phyloP scores from a whole-genome alignment of 2,113 vertebrate species.

The Nesospiza acunhae region DNA sequence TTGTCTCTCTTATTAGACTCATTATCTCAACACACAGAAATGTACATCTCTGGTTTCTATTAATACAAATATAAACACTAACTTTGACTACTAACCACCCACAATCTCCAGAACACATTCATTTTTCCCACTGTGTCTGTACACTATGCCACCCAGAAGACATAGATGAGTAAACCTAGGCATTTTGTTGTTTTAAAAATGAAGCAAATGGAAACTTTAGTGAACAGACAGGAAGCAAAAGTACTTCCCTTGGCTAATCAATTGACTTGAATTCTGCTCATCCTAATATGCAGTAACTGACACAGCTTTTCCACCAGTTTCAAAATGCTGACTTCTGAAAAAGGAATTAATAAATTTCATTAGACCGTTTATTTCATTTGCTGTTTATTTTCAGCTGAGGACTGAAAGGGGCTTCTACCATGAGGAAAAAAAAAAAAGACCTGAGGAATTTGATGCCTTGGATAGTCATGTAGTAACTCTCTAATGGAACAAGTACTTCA shows the following conservation, averaged over 20 bases:
- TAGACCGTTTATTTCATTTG: not conserved
- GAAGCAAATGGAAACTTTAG: not conserved
- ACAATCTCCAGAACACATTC: not conserved
- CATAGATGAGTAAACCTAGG: not conserved
- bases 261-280: not conserved
- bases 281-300: not conserved
- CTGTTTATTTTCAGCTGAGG: not conserved
- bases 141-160: not conserved
- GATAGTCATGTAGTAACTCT: not conserved
- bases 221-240: not conserved
- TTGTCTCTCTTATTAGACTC: not conserved
- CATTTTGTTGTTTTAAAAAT: not conserved
- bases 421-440: accelerated
- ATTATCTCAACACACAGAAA: not conserved
- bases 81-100: not conserved
- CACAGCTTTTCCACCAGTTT: not conserved
- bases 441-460: not conserved
- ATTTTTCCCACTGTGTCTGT: not conserved
- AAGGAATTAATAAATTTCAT: not conserved
- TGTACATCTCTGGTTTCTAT: not conserved
- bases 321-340: not conserved
- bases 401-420: not conserved
- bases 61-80: not conserved
- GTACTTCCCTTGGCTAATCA: not conserved
- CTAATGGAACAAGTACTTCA: not conserved